Conservation (phyloP, 2,888 invertebrate genomes). For the Choreutis nemorana region DNA sequence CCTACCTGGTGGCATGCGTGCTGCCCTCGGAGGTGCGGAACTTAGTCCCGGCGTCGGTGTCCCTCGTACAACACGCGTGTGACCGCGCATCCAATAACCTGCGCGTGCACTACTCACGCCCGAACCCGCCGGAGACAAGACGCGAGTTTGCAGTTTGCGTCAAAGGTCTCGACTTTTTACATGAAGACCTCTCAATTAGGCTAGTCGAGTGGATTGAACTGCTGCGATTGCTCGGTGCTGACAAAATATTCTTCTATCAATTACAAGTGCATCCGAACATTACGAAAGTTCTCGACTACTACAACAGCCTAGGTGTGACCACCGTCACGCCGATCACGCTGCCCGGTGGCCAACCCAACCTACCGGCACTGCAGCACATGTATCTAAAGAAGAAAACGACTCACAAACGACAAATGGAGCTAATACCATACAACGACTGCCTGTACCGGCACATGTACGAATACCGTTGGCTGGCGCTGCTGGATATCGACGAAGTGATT, state of each 20-base stretch:
- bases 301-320: conserved; percentile 71
- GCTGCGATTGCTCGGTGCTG: conserved; percentile 84
- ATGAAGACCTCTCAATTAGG: conserved; percentile 89
- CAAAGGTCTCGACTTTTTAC: conserved; percentile 91
- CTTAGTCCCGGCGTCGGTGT: conserved; percentile 82
- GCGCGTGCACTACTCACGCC: conserved; percentile 81
- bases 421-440: conserved; percentile 97
- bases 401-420: conserved; percentile 93
- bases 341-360: conserved; percentile 90
- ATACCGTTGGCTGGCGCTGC: conserved; percentile 88
- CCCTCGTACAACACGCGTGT: conserved; percentile 84
- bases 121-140: conserved; percentile 57
- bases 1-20: conserved; percentile 89
- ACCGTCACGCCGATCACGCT: conserved; percentile 83
- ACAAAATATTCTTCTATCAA: conserved; percentile 91
- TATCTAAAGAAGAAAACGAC: conserved; percentile 91
- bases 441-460: conserved; percentile 91
- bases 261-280: conserved; percentile 93
- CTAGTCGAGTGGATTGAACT: conserved; percentile 96
- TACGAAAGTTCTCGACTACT: conserved; percentile 78
- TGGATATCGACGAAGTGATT: conserved; percentile 95
- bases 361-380: conserved; percentile 87
- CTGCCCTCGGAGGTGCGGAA: conserved; percentile 78
- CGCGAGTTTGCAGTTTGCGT: conserved; percentile 92
- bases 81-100: conserved; percentile 87